Evolutionary conservation across 2,113 vertebrate genomes (phyloP).

Genomic region (Alouatta palliata): DNA sequence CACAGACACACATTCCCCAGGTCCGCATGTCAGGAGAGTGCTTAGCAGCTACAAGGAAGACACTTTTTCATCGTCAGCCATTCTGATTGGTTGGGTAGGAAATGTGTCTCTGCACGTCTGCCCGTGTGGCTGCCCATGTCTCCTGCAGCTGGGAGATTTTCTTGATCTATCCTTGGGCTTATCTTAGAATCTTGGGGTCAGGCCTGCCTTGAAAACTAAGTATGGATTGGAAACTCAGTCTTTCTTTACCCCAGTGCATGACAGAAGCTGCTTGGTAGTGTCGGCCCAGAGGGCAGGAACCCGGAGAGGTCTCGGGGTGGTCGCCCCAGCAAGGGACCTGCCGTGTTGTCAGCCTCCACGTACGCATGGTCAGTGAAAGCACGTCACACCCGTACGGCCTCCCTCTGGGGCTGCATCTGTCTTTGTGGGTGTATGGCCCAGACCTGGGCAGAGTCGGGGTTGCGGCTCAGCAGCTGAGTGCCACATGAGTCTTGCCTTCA

Average conservation of each 20-base stretch:
- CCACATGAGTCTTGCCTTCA: background rate
- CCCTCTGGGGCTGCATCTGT: background rate
- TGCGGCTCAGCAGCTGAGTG: background rate
- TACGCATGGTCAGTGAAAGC: background rate
- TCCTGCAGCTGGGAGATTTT: background rate
- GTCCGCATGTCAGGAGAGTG: rapidly evolving
- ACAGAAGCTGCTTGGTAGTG: background rate
- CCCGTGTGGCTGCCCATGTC: rapidly evolving
- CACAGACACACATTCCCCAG: rapidly evolving
- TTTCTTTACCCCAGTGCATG: background rate
- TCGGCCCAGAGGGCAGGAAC: background rate
- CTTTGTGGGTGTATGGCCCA: rapidly evolving
- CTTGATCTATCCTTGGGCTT: background rate
- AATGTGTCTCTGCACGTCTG: background rate
- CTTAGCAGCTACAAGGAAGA: background rate
- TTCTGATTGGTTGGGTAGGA: background rate
- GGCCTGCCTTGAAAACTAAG: background rate
- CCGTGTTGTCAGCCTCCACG: rapidly evolving
- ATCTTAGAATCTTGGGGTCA: background rate
- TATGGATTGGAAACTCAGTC: background rate
- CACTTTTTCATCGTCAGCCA: rapidly evolving
- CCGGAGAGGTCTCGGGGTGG: background rate
- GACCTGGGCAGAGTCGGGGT: rapidly evolving
- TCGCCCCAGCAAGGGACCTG: background rate
- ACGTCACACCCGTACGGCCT: background rate